Percentiles rank a stretch among this genome's conserved stretches.
These are phyloP conservation scores for Columba livia DNA, from an alignment of 2,113 vertebrate species.

Conservation along the genomic window DNA sequence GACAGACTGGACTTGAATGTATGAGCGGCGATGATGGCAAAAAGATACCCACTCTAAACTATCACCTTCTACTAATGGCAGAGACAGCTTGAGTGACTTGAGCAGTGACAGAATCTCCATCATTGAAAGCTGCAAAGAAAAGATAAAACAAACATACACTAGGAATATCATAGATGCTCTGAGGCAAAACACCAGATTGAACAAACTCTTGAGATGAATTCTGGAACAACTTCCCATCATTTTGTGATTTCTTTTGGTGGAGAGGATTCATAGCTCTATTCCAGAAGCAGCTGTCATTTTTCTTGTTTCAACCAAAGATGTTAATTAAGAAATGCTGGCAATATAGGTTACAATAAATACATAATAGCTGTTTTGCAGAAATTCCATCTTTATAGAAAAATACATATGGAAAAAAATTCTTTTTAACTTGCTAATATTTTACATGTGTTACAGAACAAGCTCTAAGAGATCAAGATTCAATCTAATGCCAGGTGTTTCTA, in stretches of 20 bases:
- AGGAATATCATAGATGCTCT: background rate
- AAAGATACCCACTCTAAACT: background rate
- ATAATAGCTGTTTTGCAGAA: background rate
- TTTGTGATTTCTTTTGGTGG: background rate
- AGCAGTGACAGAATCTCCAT: background rate
- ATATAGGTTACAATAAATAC: background rate
- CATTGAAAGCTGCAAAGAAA: background rate
- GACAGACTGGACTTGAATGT: background rate
- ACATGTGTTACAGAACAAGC: background rate
- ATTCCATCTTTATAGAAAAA: background rate
- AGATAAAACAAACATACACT: background rate
- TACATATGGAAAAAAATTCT: background rate
- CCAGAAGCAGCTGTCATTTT: background rate
- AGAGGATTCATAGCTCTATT: background rate
- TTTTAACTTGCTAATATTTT: background rate
- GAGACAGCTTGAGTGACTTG: background rate
- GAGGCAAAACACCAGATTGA: background rate
- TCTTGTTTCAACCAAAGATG: background rate
- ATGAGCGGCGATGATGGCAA: rapidly evolving
- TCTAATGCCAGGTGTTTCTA: background rate
- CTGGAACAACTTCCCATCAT: background rate
- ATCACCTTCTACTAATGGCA: background rate
- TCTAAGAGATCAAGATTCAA: background rate
- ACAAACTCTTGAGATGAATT: background rate
- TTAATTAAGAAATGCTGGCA: background rate